Evolutionary conservation across 2,113 vertebrate species (phyloP).

Genomic region (Ceyx margarethae): DNA sequence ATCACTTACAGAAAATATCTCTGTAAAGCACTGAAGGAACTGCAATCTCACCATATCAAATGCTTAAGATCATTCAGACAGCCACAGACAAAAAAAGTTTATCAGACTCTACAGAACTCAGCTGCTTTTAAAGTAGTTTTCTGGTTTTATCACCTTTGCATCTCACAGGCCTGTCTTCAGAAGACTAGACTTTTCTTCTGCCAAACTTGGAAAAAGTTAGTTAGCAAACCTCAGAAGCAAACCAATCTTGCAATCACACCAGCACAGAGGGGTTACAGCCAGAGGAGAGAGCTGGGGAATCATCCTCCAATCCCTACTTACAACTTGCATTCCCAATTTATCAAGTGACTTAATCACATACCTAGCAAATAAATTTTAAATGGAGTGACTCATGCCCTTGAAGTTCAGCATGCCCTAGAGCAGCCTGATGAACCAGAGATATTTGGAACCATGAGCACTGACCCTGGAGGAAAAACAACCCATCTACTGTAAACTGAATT

Average conservation of each 20-base stretch:
- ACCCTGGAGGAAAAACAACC: not conserved
- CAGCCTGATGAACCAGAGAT: not conserved
- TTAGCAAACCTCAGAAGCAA: not conserved
- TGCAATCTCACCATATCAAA: not conserved
- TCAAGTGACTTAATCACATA: not conserved
- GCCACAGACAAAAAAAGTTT: not conserved
- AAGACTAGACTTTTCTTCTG: not conserved
- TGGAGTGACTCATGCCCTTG: not conserved
- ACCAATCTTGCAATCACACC: not conserved
- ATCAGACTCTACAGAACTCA: not conserved
- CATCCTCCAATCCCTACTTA: not conserved
- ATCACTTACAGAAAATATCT: not conserved
- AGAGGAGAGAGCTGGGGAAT: not conserved
- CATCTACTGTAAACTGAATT: not conserved
- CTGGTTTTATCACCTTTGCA: not conserved
- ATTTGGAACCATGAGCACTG: accelerated
- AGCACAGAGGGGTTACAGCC: not conserved
- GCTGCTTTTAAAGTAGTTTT: not conserved
- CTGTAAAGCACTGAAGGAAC: not conserved
- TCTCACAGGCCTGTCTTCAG: not conserved
- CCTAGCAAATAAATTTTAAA: not conserved
- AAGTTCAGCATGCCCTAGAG: not conserved
- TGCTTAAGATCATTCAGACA: not conserved
- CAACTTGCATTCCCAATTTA: not conserved
- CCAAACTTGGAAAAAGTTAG: not conserved